phyloP scores from a whole-genome alignment of 1,140 invertebrate species.

The Hylaeus anthracinus region DNA sequence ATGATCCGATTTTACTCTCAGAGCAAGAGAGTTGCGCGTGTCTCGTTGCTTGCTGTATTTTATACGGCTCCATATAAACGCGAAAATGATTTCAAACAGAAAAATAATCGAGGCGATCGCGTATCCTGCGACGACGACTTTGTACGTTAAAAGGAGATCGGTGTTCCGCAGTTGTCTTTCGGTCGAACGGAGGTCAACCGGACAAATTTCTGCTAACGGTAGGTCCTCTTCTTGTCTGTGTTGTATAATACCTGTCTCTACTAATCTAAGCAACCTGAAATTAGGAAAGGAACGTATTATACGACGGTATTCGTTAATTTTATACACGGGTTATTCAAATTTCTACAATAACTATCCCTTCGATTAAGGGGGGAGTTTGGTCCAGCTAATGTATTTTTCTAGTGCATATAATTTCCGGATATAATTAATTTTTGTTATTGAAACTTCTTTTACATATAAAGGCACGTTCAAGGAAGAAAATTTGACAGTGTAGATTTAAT shows the following conservation, averaged over 20 bases:
- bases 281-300: not conserved
- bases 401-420: no score
- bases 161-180: conserved; percentile 87
- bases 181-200: conserved; percentile 88
- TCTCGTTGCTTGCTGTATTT: not conserved
- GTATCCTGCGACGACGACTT: conserved; percentile 84
- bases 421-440: no score
- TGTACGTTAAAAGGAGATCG: conserved; percentile 87
- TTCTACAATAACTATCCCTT: no score
- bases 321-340: no score
- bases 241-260: conserved; percentile 88
- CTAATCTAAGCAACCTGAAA: conserved; percentile 84
- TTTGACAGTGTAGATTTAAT: no score
- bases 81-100: conserved; percentile 81
- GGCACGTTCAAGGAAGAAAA: no score
- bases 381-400: no score
- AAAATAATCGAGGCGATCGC: conserved; percentile 84
- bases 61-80: not conserved
- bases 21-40: not conserved
- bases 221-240: conserved; percentile 83
- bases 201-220: conserved; percentile 88
- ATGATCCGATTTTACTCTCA: not conserved
- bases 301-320: no score
- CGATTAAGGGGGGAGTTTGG: no score
- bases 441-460: no score